Conservation (phyloP, 2,888 invertebrate genomes). For the Cryptocephalus primarius region DNA sequence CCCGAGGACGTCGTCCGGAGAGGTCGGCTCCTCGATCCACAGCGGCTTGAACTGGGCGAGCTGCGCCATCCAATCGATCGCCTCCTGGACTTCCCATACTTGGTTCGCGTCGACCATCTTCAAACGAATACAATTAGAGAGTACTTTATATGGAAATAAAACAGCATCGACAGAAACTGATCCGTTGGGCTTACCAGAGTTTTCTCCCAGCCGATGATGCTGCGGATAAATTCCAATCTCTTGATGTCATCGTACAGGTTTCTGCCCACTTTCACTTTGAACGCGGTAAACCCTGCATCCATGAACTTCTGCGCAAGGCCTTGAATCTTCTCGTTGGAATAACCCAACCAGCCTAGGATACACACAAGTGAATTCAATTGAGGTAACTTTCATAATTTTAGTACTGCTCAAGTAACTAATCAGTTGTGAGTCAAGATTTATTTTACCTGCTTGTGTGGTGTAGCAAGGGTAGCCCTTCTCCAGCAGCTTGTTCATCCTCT, state of each 20-base stretch:
- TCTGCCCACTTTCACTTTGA: slow-evolving; percentile 86
- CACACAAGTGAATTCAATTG: too few relatives aligned
- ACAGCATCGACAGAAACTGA: background rate
- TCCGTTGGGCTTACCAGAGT: slow-evolving; percentile 51
- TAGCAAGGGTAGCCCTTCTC: slow-evolving; percentile 74
- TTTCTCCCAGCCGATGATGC: slow-evolving; percentile 64
- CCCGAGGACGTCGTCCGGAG: slow-evolving; percentile 83
- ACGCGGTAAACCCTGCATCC: slow-evolving; percentile 64
- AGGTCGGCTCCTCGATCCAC: slow-evolving; percentile 93
- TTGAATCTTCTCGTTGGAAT: slow-evolving; percentile 63
- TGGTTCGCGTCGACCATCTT: slow-evolving; percentile 85
- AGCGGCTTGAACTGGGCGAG: slow-evolving; percentile 61
- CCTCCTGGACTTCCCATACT: slow-evolving; percentile 76
- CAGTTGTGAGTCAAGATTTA: too few relatives aligned
- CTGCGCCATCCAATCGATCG: slow-evolving; percentile 76
- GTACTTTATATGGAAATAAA: too few relatives aligned
- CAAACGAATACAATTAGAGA: too few relatives aligned
- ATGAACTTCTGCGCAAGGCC: slow-evolving; percentile 62
- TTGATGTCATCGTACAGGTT: slow-evolving; percentile 65
- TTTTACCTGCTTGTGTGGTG: slow-evolving; percentile 69
- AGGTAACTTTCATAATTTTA: too few relatives aligned
- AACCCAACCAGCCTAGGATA: slow-evolving; percentile 72
- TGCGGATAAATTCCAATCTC: slow-evolving; percentile 60
- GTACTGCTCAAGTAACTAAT: too few relatives aligned
- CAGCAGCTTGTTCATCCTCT: slow-evolving; percentile 51